Evolutionary conservation across 2,113 vertebrate species (phyloP), one percentile per base, ranked within the genome.

Genomic region (Mellivora capensis): DNA sequence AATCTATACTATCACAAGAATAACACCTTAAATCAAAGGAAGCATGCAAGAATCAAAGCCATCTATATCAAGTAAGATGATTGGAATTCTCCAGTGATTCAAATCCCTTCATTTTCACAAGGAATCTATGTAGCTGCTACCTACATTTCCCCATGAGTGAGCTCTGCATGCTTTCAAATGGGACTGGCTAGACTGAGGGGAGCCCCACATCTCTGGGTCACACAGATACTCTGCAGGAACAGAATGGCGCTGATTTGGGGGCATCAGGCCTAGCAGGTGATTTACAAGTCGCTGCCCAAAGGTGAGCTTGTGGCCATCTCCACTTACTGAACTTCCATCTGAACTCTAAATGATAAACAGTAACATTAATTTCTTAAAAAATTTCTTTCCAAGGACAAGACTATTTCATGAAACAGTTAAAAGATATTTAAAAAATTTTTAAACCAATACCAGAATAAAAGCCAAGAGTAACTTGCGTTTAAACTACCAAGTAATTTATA

Each of bases 121-220:
- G 94, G 42, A 98, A 89, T 98, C 97, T 93, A 84, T 39, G 87
- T 87, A 94, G 85, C 97, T 98, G 89, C 98, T 98, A 99, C 99
- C 99, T 99, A 99, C 99, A 96, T 99, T 99, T 99, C 99, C 99
- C 99, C 99, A 99, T 62, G 99, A 99, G 98, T 99, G 98, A 95
- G 99, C 99, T 98, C 99, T 99, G 98, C 99, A 99, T 98, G 99
- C 98, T 99, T 98, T 99, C 98, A 98, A 82, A 91, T 98, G 98
- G 98, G 98, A 98, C 95, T 98, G 98, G 98, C 97, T 98, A 98
- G 98, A 98, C 97, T 98, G 98, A 96, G 98, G 98, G 97, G 98
- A 95, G 94, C 98, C 98, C 97, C 91, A 96, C 98, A 97, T 98
- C 97, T 99, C 97, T 96, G 99, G 98, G 98, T 98, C 98, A 99